Percentiles rank a stretch among this genome's conserved stretches.
Evolutionary conservation across 2,113 vertebrate genomes (phyloP).

Genomic region (Ariopsis seemanni): DNA sequence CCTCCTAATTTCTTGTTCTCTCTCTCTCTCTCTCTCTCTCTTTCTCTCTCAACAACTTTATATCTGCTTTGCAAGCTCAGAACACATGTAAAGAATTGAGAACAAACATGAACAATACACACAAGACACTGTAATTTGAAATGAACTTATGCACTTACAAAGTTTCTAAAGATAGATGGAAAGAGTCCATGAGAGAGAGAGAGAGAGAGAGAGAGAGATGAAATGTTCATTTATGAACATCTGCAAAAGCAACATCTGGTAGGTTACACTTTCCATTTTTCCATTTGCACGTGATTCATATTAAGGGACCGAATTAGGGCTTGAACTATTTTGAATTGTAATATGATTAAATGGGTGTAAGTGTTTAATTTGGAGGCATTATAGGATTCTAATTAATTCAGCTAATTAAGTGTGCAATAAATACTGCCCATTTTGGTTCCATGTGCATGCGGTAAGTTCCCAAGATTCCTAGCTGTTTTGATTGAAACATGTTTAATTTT

Average conservation of each 20-base stretch:
- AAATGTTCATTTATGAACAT: constrained; percentile 11
- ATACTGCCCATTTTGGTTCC: constrained; percentile 76
- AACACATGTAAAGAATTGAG: background rate
- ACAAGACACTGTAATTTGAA: background rate
- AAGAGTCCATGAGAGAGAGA: background rate
- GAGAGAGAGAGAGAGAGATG: background rate
- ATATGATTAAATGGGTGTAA: constrained; percentile 86
- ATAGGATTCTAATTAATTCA: constrained; percentile 70
- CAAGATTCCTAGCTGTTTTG: constrained; percentile 61
- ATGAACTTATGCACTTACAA: background rate
- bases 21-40: background rate
- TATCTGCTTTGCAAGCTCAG: background rate
- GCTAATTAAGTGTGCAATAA: constrained; percentile 90
- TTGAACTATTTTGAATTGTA: constrained; percentile 81
- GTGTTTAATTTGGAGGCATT: constrained; percentile 88
- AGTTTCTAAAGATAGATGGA: constrained; percentile 19
- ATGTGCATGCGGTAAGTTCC: constrained; percentile 63
- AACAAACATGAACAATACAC: constrained; percentile 2
- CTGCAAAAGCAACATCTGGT: constrained; percentile 40
- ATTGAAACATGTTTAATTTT: constrained; percentile 58
- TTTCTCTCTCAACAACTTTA: background rate
- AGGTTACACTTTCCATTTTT: constrained; percentile 73
- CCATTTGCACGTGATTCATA: constrained; percentile 82
- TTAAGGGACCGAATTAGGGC: constrained; percentile 81
- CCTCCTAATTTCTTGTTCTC: background rate